Conservation (phyloP, 2,888 invertebrate genomes). For the Mimumesa dahlbomi region DNA sequence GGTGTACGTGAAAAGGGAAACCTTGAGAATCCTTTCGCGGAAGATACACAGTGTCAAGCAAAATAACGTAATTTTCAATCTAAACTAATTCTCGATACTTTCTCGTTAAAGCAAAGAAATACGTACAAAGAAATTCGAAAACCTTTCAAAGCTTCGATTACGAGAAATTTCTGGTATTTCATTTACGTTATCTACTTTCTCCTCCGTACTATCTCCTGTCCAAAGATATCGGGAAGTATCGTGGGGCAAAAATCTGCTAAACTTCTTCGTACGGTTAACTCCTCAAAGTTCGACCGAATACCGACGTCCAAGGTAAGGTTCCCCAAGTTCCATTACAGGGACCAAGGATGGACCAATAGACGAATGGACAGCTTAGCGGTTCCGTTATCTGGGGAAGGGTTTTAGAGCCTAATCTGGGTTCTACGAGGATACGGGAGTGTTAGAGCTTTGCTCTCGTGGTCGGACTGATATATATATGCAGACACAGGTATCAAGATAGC, state of each 20-base stretch:
- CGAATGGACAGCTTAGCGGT: slow-evolving; percentile 72
- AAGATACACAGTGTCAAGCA: too few species aligned
- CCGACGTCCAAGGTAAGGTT: slow-evolving; percentile 35
- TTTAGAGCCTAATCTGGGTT: slow-evolving; percentile 71
- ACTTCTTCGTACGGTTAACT: slow-evolving; percentile 17
- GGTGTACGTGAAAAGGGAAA: slow-evolving; percentile 3
- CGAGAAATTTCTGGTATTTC: slow-evolving; percentile 29
- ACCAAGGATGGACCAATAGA: slow-evolving; percentile 62
- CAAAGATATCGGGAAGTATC: slow-evolving; percentile 25
- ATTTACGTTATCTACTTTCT: slow-evolving; percentile 24
- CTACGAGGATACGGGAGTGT: slow-evolving; percentile 63
- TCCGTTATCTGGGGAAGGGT: slow-evolving; percentile 72
- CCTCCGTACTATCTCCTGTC: slow-evolving; percentile 24
- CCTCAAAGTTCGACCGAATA: slow-evolving; percentile 20
- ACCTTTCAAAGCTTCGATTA: not conserved
- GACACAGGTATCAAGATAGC: slow-evolving; percentile 56
- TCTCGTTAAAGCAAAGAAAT: too few species aligned
- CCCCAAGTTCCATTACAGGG: slow-evolving; percentile 55
- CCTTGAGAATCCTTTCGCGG: too few species aligned
- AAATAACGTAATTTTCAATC: too few species aligned
- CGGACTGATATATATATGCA: slow-evolving; percentile 44
- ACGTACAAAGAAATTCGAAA: too few species aligned
- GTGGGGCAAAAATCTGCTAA: slow-evolving; percentile 37
- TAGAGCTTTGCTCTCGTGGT: slow-evolving; percentile 54
- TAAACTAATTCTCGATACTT: too few species aligned